Evolutionary conservation across 2,888 invertebrate genomes (phyloP).

Genomic region (Epinotia brunnichana): DNA sequence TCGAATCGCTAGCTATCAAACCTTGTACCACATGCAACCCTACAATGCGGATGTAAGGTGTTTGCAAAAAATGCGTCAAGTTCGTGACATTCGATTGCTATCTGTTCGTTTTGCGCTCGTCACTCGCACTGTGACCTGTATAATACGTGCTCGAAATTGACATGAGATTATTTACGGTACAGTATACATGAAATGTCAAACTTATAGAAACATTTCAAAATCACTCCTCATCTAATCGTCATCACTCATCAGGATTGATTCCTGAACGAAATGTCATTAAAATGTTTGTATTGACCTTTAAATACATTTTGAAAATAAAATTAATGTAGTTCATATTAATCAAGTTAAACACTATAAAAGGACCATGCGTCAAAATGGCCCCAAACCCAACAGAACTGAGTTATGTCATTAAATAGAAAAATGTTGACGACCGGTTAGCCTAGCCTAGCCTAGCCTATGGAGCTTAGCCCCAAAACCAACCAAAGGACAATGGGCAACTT

Average conservation of each 20-base stretch:
- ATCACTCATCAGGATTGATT: background rate
- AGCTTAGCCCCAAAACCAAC: too few relatives aligned
- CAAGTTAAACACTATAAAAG: too few relatives aligned
- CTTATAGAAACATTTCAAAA: background rate
- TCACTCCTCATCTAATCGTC: background rate
- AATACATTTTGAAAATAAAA: too few relatives aligned
- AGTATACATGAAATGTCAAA: constrained; percentile 12
- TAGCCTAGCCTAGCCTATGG: too few relatives aligned
- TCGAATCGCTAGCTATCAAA: background rate
- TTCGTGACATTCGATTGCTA: constrained; percentile 41
- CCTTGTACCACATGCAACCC: constrained; percentile 24
- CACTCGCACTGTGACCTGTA: constrained; percentile 38
- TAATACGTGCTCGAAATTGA: constrained; percentile 15
- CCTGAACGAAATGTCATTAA: too few relatives aligned
- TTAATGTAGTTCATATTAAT: too few relatives aligned
- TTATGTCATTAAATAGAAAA: too few relatives aligned
- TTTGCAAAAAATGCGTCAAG: constrained; percentile 16
- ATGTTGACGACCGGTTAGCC: too few relatives aligned
- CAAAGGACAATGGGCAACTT: too few relatives aligned
- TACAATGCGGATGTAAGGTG: constrained; percentile 31
- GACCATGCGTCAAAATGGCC: too few relatives aligned
- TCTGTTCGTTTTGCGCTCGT: constrained; percentile 33
- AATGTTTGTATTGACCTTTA: too few relatives aligned
- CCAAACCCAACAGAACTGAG: too few relatives aligned
- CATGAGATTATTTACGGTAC: constrained; percentile 24